Evolutionary conservation across 92 coral and sea anemone species (phyloP), one percentile per base, ranked within the genome.

Genomic region (Plumapathes pennacea): DNA sequence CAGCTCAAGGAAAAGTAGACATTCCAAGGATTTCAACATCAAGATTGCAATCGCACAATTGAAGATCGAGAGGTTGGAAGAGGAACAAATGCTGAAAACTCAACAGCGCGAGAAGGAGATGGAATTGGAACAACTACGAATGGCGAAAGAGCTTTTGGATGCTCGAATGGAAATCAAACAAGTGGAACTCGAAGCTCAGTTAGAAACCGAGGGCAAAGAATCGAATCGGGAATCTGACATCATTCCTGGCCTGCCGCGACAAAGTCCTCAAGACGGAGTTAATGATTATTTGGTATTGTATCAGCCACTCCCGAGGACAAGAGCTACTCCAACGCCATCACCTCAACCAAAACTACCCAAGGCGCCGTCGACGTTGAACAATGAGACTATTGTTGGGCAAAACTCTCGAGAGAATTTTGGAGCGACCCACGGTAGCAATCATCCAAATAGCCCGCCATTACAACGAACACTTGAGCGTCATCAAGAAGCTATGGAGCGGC

Each of bases 91-190:
- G n/a, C 15, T 42, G 5, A 29, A 45, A 10, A 30, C 14, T 23
- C 31, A 55, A 32, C 25, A 55, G 28, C 27, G 37, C 19, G 26
- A 19, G 25, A 30, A 36, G 22, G 53, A 36, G 10, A 22, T 34
- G 45, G 50, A 52, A 52, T 23, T 54, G 6, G 62, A 54, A 18
- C 42, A 54, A 6, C 41, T 30, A 9, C 34, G 36, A 7, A 54
- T 30, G 62, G 44, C 19, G 40, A 38, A 20, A 51, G 33, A 66
- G 41, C 23, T 38, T 12, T 40, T 46, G 11, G 17, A 64, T 9
- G 61, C 49, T 0, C 50, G 72, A 14, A 18, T 10, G 25, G 50
- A 64, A 18, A 19, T 47, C 10, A 20, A 49, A 21, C 61, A 49
- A 18, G 72, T 32, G 8, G 39, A 3, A 3, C 43, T 53, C 2